Percentiles rank a stretch among this genome's conserved stretches.
phyloP scores from a whole-genome alignment of 2,797 vertebrate species.

The Tenualosa ilisha region DNA sequence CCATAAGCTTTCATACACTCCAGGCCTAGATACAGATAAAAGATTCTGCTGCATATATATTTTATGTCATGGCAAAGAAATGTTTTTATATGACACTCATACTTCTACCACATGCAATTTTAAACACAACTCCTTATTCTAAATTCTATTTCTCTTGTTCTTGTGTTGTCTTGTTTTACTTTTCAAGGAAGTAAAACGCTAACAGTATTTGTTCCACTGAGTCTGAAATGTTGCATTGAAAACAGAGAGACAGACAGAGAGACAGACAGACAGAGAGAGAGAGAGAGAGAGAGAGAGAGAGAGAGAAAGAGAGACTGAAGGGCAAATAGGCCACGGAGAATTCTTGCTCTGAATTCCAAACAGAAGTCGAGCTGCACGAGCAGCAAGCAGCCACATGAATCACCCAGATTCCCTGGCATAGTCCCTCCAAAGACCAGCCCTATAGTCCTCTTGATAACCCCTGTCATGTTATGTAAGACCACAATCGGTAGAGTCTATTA shows the following conservation, averaged over 20 bases:
- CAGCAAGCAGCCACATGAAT: conserved; percentile 41
- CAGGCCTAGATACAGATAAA: no score
- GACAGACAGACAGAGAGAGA: neutral
- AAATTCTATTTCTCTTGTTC: no score
- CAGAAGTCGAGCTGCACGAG: conserved; percentile 31
- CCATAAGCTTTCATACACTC: neutral
- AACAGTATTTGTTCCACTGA: neutral
- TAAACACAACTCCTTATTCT: neutral
- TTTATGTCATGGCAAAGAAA: neutral
- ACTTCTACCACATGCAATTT: neutral
- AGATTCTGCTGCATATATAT: neutral
- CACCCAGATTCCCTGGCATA: conserved; percentile 32
- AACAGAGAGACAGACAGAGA: neutral
- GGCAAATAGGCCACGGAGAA: conserved; percentile 44
- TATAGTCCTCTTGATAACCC: conserved; percentile 32
- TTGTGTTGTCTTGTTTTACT: no score
- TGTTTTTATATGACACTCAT: neutral
- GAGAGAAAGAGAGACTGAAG: conserved; percentile 45
- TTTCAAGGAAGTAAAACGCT: neutral
- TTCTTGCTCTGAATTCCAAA: conserved; percentile 43
- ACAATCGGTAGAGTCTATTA: conserved; percentile 8
- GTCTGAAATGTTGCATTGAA: neutral
- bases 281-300: conserved; percentile 34
- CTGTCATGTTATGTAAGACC: conserved; percentile 31
- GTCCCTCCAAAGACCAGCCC: conserved; percentile 1